Percentiles rank a stretch among this genome's conserved stretches.
Evolutionary conservation across 2,888 invertebrate genomes (phyloP).

Genomic region (Enchytraeus crypticus): DNA sequence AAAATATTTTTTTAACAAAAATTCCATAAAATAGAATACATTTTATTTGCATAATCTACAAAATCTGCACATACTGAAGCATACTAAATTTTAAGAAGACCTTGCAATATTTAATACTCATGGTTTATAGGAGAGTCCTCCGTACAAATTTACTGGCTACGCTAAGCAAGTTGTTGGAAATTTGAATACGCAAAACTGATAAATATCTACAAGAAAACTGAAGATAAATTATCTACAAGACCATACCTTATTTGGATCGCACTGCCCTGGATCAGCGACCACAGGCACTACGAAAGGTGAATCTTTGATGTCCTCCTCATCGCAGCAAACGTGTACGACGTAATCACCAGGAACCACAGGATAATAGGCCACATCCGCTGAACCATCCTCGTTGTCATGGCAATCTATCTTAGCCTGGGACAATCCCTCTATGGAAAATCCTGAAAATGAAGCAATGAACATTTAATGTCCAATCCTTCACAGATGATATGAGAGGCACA

Average conservation of each 20-base stretch:
- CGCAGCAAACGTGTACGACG: constrained; percentile 12
- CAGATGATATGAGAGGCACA: too few relatives aligned
- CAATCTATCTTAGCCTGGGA: constrained; percentile 14
- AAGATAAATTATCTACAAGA: background rate
- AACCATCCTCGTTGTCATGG: constrained; percentile 17
- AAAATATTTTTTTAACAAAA: too few relatives aligned
- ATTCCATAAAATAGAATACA: too few relatives aligned
- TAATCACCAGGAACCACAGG: constrained; percentile 12
- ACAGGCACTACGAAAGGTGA: constrained; percentile 13
- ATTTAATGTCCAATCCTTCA: too few relatives aligned
- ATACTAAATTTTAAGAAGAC: too few relatives aligned
- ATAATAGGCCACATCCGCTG: constrained; percentile 11
- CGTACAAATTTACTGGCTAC: too few relatives aligned
- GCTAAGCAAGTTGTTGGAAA: too few relatives aligned
- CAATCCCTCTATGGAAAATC: constrained; percentile 14
- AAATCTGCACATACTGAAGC: too few relatives aligned
- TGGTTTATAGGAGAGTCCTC: too few relatives aligned
- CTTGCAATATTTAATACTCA: too few relatives aligned
- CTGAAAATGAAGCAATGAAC: background rate
- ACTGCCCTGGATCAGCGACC: background rate
- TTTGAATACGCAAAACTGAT: too few relatives aligned
- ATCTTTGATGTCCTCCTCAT: constrained; percentile 14
- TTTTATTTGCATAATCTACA: too few relatives aligned
- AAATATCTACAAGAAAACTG: background rate
- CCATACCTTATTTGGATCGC: constrained; percentile 2